A percentile compares a stretch with the other conserved stretches of the same genome.
Conservation (phyloP, 2,113 vertebrate genomes). For the Zapus hudsonius region DNA sequence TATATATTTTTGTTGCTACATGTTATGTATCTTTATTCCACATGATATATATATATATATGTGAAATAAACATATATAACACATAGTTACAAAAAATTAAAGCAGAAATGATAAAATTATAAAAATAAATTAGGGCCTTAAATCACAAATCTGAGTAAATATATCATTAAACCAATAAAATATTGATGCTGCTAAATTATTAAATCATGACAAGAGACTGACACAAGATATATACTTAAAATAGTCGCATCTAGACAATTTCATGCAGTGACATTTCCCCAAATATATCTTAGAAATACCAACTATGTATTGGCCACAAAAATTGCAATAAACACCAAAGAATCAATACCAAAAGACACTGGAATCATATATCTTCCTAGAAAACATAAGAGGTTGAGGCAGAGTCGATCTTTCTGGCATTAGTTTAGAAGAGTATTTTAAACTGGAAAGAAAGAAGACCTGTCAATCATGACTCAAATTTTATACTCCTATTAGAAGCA, state of each 20-base stretch:
- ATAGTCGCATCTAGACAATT: too few relatives aligned
- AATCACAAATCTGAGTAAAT: neutral
- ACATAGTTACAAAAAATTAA: neutral
- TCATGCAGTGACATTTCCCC: neutral
- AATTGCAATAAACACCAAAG: neutral
- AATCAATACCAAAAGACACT: neutral
- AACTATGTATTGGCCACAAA: neutral
- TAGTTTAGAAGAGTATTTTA: neutral
- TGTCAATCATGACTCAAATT: neutral
- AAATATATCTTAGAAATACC: neutral
- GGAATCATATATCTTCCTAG: neutral
- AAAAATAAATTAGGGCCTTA: conserved; percentile 1
- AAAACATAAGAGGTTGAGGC: neutral
- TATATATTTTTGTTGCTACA: too few relatives aligned
- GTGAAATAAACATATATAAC: neutral
- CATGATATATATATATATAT: too few relatives aligned
- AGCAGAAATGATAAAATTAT: neutral
- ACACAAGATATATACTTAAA: neutral
- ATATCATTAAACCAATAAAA: neutral
- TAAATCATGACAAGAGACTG: neutral
- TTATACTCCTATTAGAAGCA: neutral
- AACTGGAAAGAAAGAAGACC: neutral
- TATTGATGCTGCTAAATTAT: neutral
- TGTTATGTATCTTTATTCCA: too few relatives aligned
- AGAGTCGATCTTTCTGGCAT: neutral